Evolutionary conservation across 2,888 invertebrate species (phyloP).

Genomic region (Drosophila siamana): DNA sequence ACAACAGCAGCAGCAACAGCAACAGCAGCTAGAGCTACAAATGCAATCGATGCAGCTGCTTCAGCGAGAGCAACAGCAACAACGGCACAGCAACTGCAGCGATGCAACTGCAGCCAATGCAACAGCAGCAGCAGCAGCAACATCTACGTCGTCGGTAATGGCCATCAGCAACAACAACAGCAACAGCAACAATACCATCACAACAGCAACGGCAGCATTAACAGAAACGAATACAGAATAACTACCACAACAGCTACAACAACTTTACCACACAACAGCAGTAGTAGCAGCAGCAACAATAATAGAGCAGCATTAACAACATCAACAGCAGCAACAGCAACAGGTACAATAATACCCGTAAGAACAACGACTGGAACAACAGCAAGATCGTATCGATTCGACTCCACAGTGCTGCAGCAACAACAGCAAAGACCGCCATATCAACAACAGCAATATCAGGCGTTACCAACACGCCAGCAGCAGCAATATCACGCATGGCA

Average conservation of each 20-base stretch:
- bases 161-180: constrained; percentile 18
- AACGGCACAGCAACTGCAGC: constrained; percentile 1
- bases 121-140: constrained; percentile 29
- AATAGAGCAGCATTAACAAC: constrained; percentile 11
- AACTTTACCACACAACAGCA: constrained; percentile 9
- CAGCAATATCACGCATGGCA: constrained; percentile 4
- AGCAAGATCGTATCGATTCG: background rate
- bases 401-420: background rate
- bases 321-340: constrained; percentile 8
- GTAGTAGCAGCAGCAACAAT: constrained; percentile 13
- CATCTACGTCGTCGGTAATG: constrained; percentile 5
- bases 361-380: constrained; percentile 5
- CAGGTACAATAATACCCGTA: constrained; percentile 2
- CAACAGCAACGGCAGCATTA: constrained; percentile 27
- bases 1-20: constrained; percentile 13
- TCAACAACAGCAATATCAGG: background rate
- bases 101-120: constrained; percentile 22
- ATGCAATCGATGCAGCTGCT: constrained; percentile 20
- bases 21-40: constrained; percentile 24
- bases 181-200: constrained; percentile 39
- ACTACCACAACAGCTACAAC: constrained; percentile 5
- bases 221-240: constrained; percentile 25
- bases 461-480: background rate
- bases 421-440: background rate
- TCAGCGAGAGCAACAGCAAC: constrained; percentile 11